Conservation (phyloP, 2,888 invertebrate species). For the Ormyrus nitidulus region DNA sequence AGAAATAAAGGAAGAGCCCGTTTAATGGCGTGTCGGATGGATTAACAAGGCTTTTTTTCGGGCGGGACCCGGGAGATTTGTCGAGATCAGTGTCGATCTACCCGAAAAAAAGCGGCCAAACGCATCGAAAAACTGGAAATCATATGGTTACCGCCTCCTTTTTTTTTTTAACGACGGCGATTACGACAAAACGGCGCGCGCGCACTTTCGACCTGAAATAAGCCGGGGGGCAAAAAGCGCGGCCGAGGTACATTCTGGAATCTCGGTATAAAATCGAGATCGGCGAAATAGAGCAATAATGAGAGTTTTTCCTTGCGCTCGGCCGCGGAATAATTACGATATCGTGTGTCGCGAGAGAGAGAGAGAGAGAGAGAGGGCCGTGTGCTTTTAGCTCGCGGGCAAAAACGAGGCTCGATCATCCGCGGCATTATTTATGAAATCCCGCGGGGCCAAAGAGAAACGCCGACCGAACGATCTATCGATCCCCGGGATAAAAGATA, state of each 20-base stretch:
- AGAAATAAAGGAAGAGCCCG: background rate
- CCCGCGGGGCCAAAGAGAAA: slow-evolving; percentile 68
- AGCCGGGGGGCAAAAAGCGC: background rate
- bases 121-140: too few relatives aligned
- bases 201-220: background rate
- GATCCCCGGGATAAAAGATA: slow-evolving; percentile 67
- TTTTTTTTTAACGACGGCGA: background rate
- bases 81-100: background rate
- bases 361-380: slow-evolving; percentile 20
- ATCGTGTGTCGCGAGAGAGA: slow-evolving; percentile 1
- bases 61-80: slow-evolving; percentile 21
- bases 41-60: slow-evolving; percentile 27
- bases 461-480: slow-evolving; percentile 61
- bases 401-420: slow-evolving; percentile 70
- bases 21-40: slow-evolving; percentile 32
- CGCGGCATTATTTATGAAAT: slow-evolving; percentile 73
- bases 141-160: background rate
- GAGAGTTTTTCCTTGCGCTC: background rate
- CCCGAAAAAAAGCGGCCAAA: too few relatives aligned
- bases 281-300: background rate
- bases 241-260: too few relatives aligned
- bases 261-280: background rate
- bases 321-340: slow-evolving; percentile 7
- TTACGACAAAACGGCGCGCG: background rate
- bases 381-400: slow-evolving; percentile 51